These are phyloP conservation scores for Clepsis dumicolana DNA, from an alignment of 2,888 invertebrate species.

Conservation along the genomic window DNA sequence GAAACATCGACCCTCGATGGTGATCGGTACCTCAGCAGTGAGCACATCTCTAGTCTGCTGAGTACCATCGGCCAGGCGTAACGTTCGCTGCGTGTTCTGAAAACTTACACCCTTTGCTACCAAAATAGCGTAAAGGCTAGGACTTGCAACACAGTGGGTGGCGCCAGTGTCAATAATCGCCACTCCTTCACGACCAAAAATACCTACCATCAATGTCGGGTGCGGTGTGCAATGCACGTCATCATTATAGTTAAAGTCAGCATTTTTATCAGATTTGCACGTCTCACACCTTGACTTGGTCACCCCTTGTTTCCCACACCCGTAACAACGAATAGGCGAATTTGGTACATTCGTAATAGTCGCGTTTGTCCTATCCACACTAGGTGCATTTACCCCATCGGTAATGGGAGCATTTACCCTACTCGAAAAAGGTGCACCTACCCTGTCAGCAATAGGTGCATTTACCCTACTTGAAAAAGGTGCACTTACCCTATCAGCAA, in stretches of 20 bases:
- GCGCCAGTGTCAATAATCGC: background rate
- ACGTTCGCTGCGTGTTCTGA: background rate
- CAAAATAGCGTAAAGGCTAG: background rate
- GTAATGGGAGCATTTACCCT: too few relatives aligned
- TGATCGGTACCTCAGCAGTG: background rate
- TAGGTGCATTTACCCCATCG: too few relatives aligned
- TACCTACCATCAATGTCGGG: background rate
- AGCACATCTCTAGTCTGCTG: background rate
- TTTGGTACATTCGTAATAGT: too few relatives aligned
- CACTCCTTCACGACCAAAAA: background rate
- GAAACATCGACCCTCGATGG: background rate
- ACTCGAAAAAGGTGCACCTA: too few relatives aligned
- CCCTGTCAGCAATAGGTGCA: background rate
- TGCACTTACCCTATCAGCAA: background rate
- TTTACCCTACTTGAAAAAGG: background rate
- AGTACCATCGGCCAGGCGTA: conserved; percentile 15
- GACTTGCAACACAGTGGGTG: conserved; percentile 9
- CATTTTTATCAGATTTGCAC: background rate
- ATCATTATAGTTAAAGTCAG: background rate
- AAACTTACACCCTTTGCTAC: background rate
- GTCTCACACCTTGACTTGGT: background rate
- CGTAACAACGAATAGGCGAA: conserved; percentile 12
- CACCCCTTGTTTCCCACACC: background rate
- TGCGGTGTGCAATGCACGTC: background rate
- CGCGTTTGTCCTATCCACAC: too few relatives aligned